A percentile compares a stretch with the other conserved stretches of the same genome.
phyloP scores from a whole-genome alignment of 92 coral and sea anemone genomes.

The Pocillopora meandrina region DNA sequence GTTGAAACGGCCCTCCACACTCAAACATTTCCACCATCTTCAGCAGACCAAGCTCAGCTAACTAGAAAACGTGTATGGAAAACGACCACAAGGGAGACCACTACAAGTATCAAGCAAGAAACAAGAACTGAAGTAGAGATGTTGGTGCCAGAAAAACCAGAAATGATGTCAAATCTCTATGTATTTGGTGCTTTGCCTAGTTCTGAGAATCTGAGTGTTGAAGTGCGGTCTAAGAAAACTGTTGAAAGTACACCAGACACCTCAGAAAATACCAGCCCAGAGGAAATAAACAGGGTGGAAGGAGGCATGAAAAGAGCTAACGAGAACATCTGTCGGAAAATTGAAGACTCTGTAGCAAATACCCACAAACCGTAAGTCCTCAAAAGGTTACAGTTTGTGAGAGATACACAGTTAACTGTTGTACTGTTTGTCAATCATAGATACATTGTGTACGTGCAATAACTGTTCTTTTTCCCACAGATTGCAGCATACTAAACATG shows the following conservation, averaged over 20 bases:
- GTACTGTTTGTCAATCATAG: background rate
- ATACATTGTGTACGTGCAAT: background rate
- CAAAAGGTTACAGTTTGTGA: background rate
- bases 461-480: background rate
- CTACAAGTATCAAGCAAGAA: constrained; percentile 92
- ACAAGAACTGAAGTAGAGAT: constrained; percentile 94
- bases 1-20: constrained; percentile 93
- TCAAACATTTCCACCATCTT: constrained; percentile 69
- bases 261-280: constrained; percentile 56
- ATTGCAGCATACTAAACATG: constrained; percentile 32
- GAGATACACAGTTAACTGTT: background rate
- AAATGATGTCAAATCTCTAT: constrained; percentile 76
- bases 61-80: constrained; percentile 88
- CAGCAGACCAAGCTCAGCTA: constrained; percentile 67
- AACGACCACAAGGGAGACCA: constrained; percentile 95
- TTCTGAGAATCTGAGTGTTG: constrained; percentile 60
- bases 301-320: constrained; percentile 88
- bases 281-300: constrained; percentile 58
- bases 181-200: constrained; percentile 58
- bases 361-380: constrained; percentile 70
- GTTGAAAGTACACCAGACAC: constrained; percentile 74
- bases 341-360: constrained; percentile 82
- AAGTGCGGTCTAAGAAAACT: constrained; percentile 74
- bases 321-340: constrained; percentile 81
- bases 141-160: constrained; percentile 81